Conservation (phyloP, 2,797 vertebrate species). For the Sebastes vulpes region DNA sequence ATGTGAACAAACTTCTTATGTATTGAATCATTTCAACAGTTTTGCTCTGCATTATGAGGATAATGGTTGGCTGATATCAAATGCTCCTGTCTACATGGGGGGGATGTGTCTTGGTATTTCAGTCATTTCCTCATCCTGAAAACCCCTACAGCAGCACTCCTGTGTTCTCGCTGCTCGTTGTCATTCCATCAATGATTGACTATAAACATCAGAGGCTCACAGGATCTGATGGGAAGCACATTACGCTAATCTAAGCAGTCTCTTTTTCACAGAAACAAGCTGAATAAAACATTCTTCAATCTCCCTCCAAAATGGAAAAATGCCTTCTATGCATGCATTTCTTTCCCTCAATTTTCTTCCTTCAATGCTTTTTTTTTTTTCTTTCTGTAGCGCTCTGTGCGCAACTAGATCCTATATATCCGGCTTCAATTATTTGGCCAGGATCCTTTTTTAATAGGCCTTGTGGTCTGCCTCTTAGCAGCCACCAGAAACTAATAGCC, state of each 20-base stretch:
- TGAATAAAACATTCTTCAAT: conserved; percentile 59
- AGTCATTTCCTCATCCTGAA: conserved; percentile 41
- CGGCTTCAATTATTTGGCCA: conserved; percentile 61
- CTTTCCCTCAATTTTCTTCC: conserved; percentile 7
- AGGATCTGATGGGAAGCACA: conserved; percentile 59
- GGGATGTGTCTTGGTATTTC: conserved; percentile 28
- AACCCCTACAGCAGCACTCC: conserved; percentile 45
- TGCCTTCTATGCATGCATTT: conserved; percentile 21
- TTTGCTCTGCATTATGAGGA: background rate
- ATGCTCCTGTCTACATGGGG: background rate
- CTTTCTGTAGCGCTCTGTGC: background rate
- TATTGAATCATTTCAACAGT: conserved; percentile 17
- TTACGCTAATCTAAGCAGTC: conserved; percentile 58
- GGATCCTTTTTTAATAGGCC: conserved; percentile 62
- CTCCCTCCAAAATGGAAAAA: conserved; percentile 25
- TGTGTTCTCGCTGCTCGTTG: conserved; percentile 48
- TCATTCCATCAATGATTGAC: conserved; percentile 57
- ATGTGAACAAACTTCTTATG: conserved; percentile 44
- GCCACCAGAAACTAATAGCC: conserved; percentile 55
- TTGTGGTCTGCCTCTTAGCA: conserved; percentile 42
- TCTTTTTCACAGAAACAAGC: conserved; percentile 53
- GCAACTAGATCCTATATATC: conserved; percentile 49
- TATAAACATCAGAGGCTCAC: conserved; percentile 62
- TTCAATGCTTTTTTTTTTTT: background rate
- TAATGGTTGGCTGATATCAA: conserved; percentile 9